Evolutionary conservation across 2,113 vertebrate species (phyloP).

Genomic region (Amblyopsis rosae): DNA sequence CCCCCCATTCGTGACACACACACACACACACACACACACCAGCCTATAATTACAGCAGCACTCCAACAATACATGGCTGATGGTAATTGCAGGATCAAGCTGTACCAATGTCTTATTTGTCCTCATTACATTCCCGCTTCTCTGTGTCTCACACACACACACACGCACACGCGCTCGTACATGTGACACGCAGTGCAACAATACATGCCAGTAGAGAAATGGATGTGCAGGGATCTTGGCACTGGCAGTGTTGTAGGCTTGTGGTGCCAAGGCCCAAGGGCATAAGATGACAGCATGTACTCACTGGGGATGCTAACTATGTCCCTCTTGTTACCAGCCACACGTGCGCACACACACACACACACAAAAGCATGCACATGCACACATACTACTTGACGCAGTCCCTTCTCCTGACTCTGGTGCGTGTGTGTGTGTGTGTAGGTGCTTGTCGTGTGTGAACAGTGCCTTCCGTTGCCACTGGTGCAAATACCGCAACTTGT

Average conservation of each 20-base stretch:
- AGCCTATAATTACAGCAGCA: constrained; percentile 50
- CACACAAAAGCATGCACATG: neutral
- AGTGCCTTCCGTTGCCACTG: constrained; percentile 98
- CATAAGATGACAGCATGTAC: constrained; percentile 57
- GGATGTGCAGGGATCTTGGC: constrained; percentile 38
- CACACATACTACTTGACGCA: constrained; percentile 23
- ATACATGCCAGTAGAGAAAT: constrained; percentile 33
- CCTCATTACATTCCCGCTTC: constrained; percentile 42
- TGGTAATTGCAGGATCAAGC: constrained; percentile 64
- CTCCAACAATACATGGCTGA: constrained; percentile 58
- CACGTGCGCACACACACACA: neutral
- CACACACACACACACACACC: constrained; percentile 30
- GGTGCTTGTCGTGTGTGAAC: constrained; percentile 97
- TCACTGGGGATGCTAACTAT: constrained; percentile 59
- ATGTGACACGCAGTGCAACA: constrained; percentile 19
- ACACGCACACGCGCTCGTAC: constrained; percentile 6
- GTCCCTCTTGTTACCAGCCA: constrained; percentile 50
- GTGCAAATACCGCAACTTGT: constrained; percentile 98
- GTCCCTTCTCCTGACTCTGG: constrained; percentile 12
- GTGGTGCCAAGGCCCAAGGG: constrained; percentile 57
- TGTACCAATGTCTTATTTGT: constrained; percentile 49
- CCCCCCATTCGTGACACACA: constrained; percentile 9
- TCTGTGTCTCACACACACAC: constrained; percentile 2
- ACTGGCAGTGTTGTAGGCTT: constrained; percentile 19
- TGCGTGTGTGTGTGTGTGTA: constrained; percentile 48